Base-by-base conservation (phyloP, 1,140 invertebrate species). In the Cherax quadricarinatus region DNA sequence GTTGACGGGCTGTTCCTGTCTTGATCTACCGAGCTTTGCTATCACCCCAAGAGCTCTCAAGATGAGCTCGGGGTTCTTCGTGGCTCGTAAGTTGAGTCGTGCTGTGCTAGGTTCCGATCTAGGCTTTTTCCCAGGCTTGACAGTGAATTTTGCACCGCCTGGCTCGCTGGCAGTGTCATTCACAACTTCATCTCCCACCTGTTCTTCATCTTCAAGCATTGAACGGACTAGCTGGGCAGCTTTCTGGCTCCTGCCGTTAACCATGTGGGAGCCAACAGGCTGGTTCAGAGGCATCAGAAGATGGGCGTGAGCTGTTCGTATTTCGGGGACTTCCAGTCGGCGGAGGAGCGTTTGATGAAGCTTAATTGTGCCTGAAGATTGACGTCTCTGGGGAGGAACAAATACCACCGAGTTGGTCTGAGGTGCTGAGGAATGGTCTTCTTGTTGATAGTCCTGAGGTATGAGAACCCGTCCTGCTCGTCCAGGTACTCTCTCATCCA, bases 261-360 rank as follows among this genome's bases (percentile, higher is more conserved):
- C 82, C 87, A 91, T 86, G 21, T 93, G 86, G 18, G 93, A 94
- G 12, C 93, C 93, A n/a, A 89, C 91, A 30, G 93, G 91, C 79
- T 94, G 92, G 81, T 91, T 94, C 14, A 94, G 81, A n/a, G 93
- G 93, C 93, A 94, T 94, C 12, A 94, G 82, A 10, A 94, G 86
- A 75, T 94, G 86, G 57, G 91, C 89, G 75, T 94, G 93, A 4
- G 93, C 89, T 24, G 93, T 93, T n/a, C 89, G 92, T 57, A 92
- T 89, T 48, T 93, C 89, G 48, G 92, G 89, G 41, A 88, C 85
- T 14, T 89, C 85, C 41, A 87, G 73, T n/a, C 92, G 88, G 2
- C 88, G 80, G 78, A 92, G 90, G 9, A 94, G 82, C 21, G 89
- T 88, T 66, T 88, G 90, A 6, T 92, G 81, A 14, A 92, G 62